phyloP scores from a whole-genome alignment of 2,113 vertebrate species.

The Chloroceryle aenea region DNA sequence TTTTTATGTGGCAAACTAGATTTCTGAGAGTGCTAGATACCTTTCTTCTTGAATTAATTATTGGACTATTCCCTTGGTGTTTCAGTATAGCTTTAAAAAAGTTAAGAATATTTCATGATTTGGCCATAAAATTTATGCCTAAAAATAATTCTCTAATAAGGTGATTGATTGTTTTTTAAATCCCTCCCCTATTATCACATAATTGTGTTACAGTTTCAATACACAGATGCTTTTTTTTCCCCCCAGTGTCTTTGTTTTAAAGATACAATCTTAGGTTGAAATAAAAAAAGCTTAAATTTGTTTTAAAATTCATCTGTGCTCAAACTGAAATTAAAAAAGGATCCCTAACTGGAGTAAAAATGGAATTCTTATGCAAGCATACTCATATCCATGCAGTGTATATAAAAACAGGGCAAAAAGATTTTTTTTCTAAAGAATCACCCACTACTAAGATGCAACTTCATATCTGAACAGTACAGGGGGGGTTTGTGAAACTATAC shows the following conservation, averaged over 20 bases:
- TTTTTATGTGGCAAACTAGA: not conserved
- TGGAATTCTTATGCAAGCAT: not conserved
- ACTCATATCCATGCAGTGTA: fast-evolving
- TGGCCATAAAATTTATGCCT: not conserved
- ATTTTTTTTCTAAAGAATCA: not conserved
- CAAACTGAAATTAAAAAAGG: not conserved
- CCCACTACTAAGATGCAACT: not conserved
- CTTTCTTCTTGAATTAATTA: not conserved
- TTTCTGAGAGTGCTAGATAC: not conserved
- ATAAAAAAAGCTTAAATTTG: not conserved
- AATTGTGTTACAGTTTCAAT: not conserved
- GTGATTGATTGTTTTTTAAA: not conserved
- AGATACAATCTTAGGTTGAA: not conserved
- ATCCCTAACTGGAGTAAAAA: not conserved
- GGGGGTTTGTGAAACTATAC: not conserved
- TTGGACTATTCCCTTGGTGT: not conserved
- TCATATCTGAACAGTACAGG: fast-evolving
- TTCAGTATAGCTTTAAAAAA: not conserved
- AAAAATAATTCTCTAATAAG: not conserved
- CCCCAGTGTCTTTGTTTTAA: not conserved
- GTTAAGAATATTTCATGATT: not conserved
- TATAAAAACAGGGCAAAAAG: not conserved
- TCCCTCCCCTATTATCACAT: not conserved
- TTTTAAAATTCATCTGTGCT: not conserved
- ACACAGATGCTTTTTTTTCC: not conserved